Base-by-base conservation (phyloP, 2,888 invertebrate species). In the Nowickia ferox region DNA sequence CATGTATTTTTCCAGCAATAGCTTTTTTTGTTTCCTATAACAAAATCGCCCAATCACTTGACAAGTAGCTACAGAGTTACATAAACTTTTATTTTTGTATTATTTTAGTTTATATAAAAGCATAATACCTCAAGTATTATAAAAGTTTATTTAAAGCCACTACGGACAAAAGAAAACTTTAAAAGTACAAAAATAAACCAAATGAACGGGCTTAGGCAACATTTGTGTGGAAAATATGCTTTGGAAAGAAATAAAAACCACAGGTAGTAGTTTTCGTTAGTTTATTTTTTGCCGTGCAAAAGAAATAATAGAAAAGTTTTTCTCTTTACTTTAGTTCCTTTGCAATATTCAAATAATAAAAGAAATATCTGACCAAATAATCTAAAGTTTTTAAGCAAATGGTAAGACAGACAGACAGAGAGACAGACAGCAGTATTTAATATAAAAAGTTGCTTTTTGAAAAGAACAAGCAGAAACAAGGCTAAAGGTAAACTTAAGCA, bases 141-240 rank as follows among this genome's bases (percentile, higher is more conserved):
- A 59, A 78, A 78, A 68, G 68, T 59, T 59, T 68, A 59, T 78
- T 44, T 69, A 51, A 69, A 51, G 48, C 59, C 48, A 59, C 46
- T 51, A 42, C n/a, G 51, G 51, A 48, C 30, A 72, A 30, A 38
- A 59, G 17, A 46, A 15, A n/a, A 59, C 10, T 9, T 15, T 44
- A 22, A 19, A 46, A 46, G 22, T 2, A 46, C 30, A 19, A 11
- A 38, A 13, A 46, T 3, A 59, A 30, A 48, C 17, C 17, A 19
- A 61, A 1, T 15, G 19, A 30, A 30, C 30, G 30, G 30, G 61
- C 61, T 74, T 61, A 61, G 40, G 11, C 51, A 63, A 61, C 38
- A 63, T 63, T 46, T 63, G 17, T 61, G 48, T 48, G 63, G 38
- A 63, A 74, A 61, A 40, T 63, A 42, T 22, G 48, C 10, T 51